These are phyloP conservation scores for Todiramphus saurophagus DNA, from an alignment of 2,113 vertebrate species.

Conservation along the genomic window DNA sequence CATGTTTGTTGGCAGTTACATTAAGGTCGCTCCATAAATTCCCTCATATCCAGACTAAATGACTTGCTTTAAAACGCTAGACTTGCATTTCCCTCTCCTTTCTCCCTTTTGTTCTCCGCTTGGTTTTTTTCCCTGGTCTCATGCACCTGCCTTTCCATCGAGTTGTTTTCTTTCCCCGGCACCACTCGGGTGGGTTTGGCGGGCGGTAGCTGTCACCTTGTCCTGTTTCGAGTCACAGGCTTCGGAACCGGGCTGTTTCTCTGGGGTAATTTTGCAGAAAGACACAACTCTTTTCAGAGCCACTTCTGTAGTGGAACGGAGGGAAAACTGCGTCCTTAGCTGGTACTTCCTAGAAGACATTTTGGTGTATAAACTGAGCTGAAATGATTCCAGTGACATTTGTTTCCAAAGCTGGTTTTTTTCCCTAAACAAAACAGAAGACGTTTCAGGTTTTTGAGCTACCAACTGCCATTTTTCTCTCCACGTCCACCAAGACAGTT, in stretches of 20 bases:
- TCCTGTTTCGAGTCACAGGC: neutral
- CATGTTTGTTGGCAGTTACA: neutral
- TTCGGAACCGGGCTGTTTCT: neutral
- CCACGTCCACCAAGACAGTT: slow-evolving; percentile 47
- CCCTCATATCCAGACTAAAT: neutral
- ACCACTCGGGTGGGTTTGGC: neutral
- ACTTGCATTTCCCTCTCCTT: slow-evolving; percentile 21
- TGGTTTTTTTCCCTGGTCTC: slow-evolving; percentile 10
- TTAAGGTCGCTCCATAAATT: neutral
- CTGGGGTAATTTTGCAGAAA: neutral
- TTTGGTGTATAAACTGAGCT: neutral
- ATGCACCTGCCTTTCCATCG: neutral
- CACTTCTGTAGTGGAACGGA: neutral
- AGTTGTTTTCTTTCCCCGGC: slow-evolving; percentile 31
- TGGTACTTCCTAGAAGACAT: neutral
- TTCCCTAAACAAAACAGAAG: neutral
- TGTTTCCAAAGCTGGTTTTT: neutral
- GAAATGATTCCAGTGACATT: slow-evolving; percentile 23
- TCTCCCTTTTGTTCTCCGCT: slow-evolving; percentile 45
- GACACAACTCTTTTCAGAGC: neutral
- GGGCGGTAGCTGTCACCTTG: neutral
- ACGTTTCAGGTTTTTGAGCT: neutral
- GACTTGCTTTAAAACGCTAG: slow-evolving; percentile 10
- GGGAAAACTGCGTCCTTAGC: neutral
- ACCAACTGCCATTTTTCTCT: slow-evolving; percentile 59